Conservation (phyloP, 2,888 invertebrate species). For the Diplazon laetatorius region DNA sequence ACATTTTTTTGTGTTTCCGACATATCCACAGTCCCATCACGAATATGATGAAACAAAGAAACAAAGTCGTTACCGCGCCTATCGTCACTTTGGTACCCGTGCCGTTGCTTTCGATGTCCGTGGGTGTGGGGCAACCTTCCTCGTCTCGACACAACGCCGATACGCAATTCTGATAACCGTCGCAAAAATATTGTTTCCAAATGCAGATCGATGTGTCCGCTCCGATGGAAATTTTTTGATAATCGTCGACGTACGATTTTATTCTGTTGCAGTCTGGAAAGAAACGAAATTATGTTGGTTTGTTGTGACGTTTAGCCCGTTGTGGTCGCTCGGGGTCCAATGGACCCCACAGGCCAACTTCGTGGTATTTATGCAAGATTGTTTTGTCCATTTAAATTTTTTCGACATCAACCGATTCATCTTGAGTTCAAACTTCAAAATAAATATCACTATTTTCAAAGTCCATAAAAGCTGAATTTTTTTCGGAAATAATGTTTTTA, state of each 20-base stretch:
- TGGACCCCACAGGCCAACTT: too few species aligned
- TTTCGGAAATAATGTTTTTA: too few species aligned
- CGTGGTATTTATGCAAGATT: too few species aligned
- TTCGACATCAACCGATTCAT: too few species aligned
- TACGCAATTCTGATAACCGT: constrained; percentile 83
- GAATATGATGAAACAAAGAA: constrained; percentile 83
- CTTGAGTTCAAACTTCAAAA: too few species aligned
- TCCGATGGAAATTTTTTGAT: constrained; percentile 53
- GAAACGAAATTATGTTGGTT: too few species aligned
- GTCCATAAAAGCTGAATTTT: too few species aligned
- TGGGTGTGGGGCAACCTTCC: constrained; percentile 76
- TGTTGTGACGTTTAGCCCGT: neutral
- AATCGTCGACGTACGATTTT: constrained; percentile 67
- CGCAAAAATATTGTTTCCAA: constrained; percentile 81
- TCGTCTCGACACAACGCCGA: constrained; percentile 83
- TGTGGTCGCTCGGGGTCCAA: too few species aligned
- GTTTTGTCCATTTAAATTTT: too few species aligned
- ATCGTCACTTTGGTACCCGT: constrained; percentile 82
- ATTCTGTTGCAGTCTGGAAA: constrained; percentile 72
- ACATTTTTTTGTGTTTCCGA: constrained; percentile 82
- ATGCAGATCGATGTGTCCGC: constrained; percentile 78
- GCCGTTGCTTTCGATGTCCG: constrained; percentile 69
- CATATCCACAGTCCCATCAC: constrained; percentile 83
- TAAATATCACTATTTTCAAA: too few species aligned
- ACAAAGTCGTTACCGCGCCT: constrained; percentile 83